A percentile compares a stretch with the other conserved stretches of the same genome.
Evolutionary conservation across 1,140 invertebrate species (phyloP).

Genomic region (Rhopalosiphum maidis): DNA sequence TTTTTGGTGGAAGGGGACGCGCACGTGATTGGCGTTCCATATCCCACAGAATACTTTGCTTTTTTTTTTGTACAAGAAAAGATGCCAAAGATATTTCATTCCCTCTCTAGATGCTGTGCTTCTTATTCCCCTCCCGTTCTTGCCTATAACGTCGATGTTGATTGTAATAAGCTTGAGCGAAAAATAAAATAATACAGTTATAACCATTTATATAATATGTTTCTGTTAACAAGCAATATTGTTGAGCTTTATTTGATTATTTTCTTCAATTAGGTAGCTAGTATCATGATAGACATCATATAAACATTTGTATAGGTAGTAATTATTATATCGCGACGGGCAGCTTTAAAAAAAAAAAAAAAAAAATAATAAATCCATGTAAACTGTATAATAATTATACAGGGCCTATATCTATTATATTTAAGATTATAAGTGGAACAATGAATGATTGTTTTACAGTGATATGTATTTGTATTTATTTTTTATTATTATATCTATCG

Average conservation of each 20-base stretch:
- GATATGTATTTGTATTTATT: no score
- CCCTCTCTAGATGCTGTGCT: not conserved
- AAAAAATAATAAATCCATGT: not conserved
- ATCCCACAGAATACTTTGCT: slow-evolving; percentile 32
- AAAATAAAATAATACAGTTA: not conserved
- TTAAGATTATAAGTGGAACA: no score
- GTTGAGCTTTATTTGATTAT: not conserved
- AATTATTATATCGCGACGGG: not conserved
- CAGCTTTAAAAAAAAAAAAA: not conserved
- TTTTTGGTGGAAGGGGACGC: not conserved
- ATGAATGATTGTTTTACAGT: no score
- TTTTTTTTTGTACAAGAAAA: slow-evolving; percentile 1
- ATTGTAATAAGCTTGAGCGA: not conserved
- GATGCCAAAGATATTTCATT: slow-evolving; percentile 30
- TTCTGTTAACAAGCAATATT: not conserved
- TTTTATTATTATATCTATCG: no score
- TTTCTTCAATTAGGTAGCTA: not conserved
- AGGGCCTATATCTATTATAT: no score
- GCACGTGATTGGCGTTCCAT: slow-evolving; percentile 53
- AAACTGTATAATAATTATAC: not conserved
- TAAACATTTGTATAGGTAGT: not conserved
- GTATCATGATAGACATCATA: not conserved
- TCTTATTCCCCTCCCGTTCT: not conserved
- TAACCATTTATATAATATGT: not conserved
- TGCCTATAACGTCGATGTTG: not conserved